Evolutionary conservation across 1,140 invertebrate genomes (phyloP), one percentile per base, ranked within the genome.

Genomic region (Zaprionus ghesquierei): DNA sequence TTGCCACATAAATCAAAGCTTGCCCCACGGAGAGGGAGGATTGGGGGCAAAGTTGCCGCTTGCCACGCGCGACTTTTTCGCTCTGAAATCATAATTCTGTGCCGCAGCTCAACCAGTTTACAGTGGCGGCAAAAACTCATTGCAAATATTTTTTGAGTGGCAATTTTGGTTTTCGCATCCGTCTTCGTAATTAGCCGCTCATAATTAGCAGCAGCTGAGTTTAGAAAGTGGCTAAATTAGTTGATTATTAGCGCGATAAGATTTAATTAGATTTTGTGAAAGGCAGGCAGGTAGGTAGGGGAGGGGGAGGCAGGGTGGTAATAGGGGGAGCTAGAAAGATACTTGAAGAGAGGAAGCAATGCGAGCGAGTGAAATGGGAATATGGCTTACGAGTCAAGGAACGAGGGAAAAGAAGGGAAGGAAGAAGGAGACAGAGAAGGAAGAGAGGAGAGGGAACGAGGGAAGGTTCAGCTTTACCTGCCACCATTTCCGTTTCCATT

Each of bases 221-320:
- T 20, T 46, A 46, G 41, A 46, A 46, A 46, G 41, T 46, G 15
- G 18, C 18, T 22, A 22, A 46, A 46, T 46, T 46, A 46, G 41
- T 22, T 46, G 41, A 46, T 46, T 46, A 46, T 46, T 46, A 46
- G 41, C 41, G 41, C 41, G 41, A 46, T 46, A 46, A 46, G 41
- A 46, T 46, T 46, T 46, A 46, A 46, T 46, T 46, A 46, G 41
- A 46, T 46, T 46, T 46, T 46, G 41, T 46, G 41, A 46, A 46
- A 46, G 41, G 41, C 41, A 18, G 9, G 6, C 6, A n/a, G n/a
- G n/a, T n/a, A n/a, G n/a, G n/a, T 8, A 41, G n/a, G 6, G 1
- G 5, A n/a, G 35, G 18, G 18, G 41, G 41, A 20, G n/a, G 41
- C 18, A 18, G 41, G 8, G 41, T 20, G 8, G 6, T 12, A n/a